Conservation (phyloP, 2,797 vertebrate species). For the Catamblyrhynchus diadema region DNA sequence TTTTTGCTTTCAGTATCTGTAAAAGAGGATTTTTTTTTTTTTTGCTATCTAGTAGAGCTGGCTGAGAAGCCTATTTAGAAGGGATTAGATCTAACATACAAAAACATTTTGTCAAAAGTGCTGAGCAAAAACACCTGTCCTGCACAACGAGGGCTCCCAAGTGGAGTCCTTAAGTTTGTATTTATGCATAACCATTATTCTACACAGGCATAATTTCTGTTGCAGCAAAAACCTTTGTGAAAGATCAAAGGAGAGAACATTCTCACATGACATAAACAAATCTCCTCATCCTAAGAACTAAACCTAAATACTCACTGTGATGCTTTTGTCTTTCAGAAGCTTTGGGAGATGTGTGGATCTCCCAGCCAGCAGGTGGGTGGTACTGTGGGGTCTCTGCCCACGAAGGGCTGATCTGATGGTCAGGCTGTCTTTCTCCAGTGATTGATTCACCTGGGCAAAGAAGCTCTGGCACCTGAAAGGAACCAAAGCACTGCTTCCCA, state of each 20-base stretch:
- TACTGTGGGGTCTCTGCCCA: background rate
- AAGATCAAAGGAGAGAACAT: background rate
- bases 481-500: background rate
- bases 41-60: background rate
- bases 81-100: background rate
- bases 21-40: background rate
- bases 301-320: background rate
- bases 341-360: background rate
- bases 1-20: background rate
- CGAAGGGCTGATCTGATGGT: conserved; percentile 11
- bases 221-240: background rate
- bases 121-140: background rate
- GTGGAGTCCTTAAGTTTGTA: background rate
- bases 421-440: conserved; percentile 48
- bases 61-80: background rate
- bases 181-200: background rate
- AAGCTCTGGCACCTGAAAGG: conserved; percentile 10
- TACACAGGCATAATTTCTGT: background rate
- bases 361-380: background rate
- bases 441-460: conserved; percentile 31
- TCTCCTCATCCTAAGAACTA: background rate
- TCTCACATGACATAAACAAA: background rate
- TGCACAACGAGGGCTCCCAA: background rate
- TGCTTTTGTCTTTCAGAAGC: background rate
- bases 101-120: background rate